These are phyloP conservation scores for Girardinichthys multiradiatus DNA, from an alignment of 2,113 vertebrate species.

Conservation along the genomic window DNA sequence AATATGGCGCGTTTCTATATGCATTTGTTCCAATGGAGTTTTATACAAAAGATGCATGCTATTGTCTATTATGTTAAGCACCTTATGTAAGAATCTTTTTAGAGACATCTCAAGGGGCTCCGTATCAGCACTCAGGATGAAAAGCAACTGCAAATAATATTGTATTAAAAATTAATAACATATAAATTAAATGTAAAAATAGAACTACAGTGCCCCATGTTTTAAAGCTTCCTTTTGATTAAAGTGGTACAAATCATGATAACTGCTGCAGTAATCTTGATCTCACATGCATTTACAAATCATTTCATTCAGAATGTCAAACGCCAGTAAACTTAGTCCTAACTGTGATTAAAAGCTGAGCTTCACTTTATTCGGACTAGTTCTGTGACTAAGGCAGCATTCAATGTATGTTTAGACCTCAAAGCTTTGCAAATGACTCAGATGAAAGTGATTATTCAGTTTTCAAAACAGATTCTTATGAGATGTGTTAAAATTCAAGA, in stretches of 20 bases:
- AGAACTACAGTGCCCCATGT: not conserved
- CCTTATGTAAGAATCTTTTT: constrained; percentile 9
- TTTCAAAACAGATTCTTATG: constrained; percentile 62
- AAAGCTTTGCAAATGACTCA: constrained; percentile 63
- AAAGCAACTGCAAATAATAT: not conserved
- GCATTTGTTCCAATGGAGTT: constrained; percentile 1
- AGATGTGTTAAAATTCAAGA: constrained; percentile 53
- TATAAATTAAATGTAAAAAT: not conserved
- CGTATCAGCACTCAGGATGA: not conserved
- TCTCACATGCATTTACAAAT: not conserved
- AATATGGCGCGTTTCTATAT: not conserved
- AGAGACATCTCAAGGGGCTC: not conserved
- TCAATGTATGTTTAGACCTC: constrained; percentile 74
- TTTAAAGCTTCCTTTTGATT: not conserved
- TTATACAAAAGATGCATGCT: not conserved
- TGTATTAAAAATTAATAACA: not conserved
- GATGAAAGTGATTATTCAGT: constrained; percentile 64
- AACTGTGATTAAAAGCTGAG: not conserved
- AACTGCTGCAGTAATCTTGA: not conserved
- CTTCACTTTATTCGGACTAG: constrained; percentile 19
- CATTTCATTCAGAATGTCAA: not conserved
- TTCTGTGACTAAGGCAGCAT: constrained; percentile 43
- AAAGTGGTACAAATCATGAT: not conserved
- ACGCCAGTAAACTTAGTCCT: not conserved
- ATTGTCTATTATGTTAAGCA: constrained; percentile 1